phyloP scores from a whole-genome alignment of 2,888 invertebrate genomes.

The Thereva nobilitata region DNA sequence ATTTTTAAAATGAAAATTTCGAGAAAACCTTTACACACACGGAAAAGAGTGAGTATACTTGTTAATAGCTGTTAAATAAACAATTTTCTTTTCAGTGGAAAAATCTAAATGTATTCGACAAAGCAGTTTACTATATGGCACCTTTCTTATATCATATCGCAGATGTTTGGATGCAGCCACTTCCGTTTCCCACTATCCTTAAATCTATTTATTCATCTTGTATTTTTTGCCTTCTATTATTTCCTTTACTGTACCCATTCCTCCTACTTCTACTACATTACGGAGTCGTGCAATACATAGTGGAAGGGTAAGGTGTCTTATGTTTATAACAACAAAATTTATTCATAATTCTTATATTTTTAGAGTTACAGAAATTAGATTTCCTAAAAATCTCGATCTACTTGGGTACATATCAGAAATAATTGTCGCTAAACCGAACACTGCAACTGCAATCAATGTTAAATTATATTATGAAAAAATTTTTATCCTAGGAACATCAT shows the following conservation, averaged over 20 bases:
- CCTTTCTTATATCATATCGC: conserved; percentile 56
- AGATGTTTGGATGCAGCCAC: conserved; percentile 60
- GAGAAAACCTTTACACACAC: too few relatives aligned
- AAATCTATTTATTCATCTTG: conserved; percentile 59
- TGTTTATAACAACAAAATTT: background rate
- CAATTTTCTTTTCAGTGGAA: conserved; percentile 34
- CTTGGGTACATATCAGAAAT: conserved; percentile 19
- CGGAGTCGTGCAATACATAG: conserved; percentile 58
- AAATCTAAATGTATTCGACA: conserved; percentile 13
- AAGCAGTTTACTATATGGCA: conserved; percentile 31
- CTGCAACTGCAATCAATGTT: conserved; percentile 21
- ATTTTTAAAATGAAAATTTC: too few relatives aligned
- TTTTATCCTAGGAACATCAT: conserved; percentile 36
- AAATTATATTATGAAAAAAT: conserved; percentile 32
- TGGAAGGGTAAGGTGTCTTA: conserved; percentile 54
- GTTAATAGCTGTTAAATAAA: background rate
- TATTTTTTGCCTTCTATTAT: conserved; percentile 56
- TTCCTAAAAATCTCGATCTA: conserved; percentile 26
- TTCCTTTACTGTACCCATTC: conserved; percentile 59
- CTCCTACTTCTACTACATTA: conserved; percentile 57
- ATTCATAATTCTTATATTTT: background rate
- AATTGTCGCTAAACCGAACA: conserved; percentile 17
- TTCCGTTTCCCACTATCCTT: conserved; percentile 61
- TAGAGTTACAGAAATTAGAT: conserved; percentile 25
- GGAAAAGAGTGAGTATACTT: background rate